Percentiles rank a stretch among this genome's conserved stretches.
Evolutionary conservation across 2,113 vertebrate species (phyloP).

Genomic region (Limnothrissa miodon): DNA sequence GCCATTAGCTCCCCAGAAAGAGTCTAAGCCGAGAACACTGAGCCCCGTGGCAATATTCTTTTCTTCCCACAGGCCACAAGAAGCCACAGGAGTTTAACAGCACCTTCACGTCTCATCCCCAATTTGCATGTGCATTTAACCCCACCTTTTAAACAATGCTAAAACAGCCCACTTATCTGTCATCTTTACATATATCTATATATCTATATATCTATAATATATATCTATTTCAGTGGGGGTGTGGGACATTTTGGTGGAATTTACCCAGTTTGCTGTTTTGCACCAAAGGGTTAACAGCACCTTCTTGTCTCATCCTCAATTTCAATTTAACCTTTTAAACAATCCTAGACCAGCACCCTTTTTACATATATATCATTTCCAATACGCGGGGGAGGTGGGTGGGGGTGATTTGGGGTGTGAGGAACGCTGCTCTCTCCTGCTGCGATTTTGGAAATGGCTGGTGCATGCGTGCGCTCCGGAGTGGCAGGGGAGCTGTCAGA

Average conservation of each 20-base stretch:
- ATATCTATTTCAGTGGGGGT: too few relatives aligned
- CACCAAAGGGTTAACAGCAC: too few relatives aligned
- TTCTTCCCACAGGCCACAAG: neutral
- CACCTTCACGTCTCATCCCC: conserved; percentile 5
- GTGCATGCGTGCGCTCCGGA: neutral
- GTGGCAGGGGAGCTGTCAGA: conserved; percentile 31
- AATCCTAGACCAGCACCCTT: neutral
- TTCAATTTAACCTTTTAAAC: neutral
- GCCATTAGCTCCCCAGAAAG: conserved; percentile 33
- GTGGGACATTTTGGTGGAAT: too few relatives aligned
- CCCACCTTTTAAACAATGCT: neutral
- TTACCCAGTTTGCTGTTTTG: too few relatives aligned
- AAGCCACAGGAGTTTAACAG: too few relatives aligned
- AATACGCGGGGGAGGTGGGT: too few relatives aligned
- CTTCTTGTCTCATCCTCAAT: conserved; percentile 7
- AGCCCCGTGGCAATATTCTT: neutral
- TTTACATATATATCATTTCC: neutral
- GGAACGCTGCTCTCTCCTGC: neutral
- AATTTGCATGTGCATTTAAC: conserved; percentile 15
- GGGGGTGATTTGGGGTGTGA: neutral
- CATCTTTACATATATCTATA: too few relatives aligned
- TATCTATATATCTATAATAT: neutral
- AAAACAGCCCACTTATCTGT: too few relatives aligned
- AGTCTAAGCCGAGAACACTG: conserved; percentile 31
- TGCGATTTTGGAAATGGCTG: neutral